Evolutionary conservation across 2,113 vertebrate genomes (phyloP), one percentile per base, ranked within the genome.

Genomic region (Chaenogobius annularis): DNA sequence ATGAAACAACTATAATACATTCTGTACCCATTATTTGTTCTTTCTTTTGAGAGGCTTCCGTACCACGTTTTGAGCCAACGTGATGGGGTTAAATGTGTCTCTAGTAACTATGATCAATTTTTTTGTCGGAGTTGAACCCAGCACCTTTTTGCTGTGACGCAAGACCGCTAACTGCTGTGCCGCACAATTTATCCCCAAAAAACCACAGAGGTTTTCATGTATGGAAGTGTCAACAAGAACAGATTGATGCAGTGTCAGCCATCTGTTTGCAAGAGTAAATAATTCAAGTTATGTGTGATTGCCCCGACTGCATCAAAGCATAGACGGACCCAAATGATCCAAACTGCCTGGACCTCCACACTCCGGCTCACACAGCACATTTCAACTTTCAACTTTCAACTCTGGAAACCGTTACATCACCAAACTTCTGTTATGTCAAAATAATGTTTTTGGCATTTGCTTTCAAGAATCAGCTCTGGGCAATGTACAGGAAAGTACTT

Each of bases 231-330:
- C 15, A 77, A 13, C 68, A 65, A 10, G 14, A 74, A 13, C 68
- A 65, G 26, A 20, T 61, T 61, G 46, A 72, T 59, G 61, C n/a
- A 40, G 68, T n/a, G 20, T 63, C 46, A 70, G 52, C 66, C 55
- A 66, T 80, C 61, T 43, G 54, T 46, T 74, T 62, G 19, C 31
- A 7, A 58, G 63, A 74, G 62, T 63, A 56, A 79, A 70, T 68
- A 56, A 79, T 82, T 83, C 55, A 83, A 76, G 56, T 59, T 14
- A 71, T 17, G 10, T 12, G 10, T 75, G 55, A n/a, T 75, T 43
- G 37, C 5, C 6, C 64, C 63, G 68, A 54, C 75, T 77, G 47
- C 69, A 79, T 75, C 58, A 62, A 56, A 15, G 44, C 23, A 70
- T 19, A 37, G 31, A 62, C 59, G 10, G 59, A 37, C 31, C 59